Evolutionary conservation across 2,888 invertebrate genomes (phyloP).

Genomic region (Yponomeuta cagnagella): DNA sequence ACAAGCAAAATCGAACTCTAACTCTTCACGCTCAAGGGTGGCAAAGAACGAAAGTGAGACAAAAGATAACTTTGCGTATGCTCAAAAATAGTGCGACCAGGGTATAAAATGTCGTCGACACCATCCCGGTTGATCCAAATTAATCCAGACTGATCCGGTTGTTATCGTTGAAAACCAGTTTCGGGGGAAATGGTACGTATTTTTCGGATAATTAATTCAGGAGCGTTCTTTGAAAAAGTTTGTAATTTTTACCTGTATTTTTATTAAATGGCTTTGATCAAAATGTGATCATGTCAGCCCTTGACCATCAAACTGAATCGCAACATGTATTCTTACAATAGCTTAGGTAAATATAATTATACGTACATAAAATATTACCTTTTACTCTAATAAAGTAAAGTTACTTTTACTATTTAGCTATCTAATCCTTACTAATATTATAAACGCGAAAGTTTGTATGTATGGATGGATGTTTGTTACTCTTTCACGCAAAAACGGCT

Average conservation of each 20-base stretch:
- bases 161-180: background rate
- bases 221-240: background rate
- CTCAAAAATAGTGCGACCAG: background rate
- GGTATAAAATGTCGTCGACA: background rate
- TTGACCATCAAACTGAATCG: too few relatives aligned
- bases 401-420: too few relatives aligned
- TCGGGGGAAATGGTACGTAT: background rate
- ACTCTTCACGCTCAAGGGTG: background rate
- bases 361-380: too few relatives aligned
- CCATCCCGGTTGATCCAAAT: background rate
- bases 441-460: too few relatives aligned
- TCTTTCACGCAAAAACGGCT: too few relatives aligned
- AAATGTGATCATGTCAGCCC: too few relatives aligned
- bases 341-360: too few relatives aligned
- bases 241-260: background rate
- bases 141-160: background rate
- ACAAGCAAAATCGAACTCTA: background rate
- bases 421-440: too few relatives aligned
- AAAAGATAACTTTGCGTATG: background rate
- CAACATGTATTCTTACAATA: too few relatives aligned
- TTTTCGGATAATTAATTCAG: background rate
- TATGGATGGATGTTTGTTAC: too few relatives aligned
- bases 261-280: too few relatives aligned
- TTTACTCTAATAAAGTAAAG: too few relatives aligned
- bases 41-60: background rate